Percentiles rank a stretch among this genome's conserved stretches.
Evolutionary conservation across 30 jellyfish, hydroid and myxozoan species (phyloP).

Genomic region (Aurelia sp.): DNA sequence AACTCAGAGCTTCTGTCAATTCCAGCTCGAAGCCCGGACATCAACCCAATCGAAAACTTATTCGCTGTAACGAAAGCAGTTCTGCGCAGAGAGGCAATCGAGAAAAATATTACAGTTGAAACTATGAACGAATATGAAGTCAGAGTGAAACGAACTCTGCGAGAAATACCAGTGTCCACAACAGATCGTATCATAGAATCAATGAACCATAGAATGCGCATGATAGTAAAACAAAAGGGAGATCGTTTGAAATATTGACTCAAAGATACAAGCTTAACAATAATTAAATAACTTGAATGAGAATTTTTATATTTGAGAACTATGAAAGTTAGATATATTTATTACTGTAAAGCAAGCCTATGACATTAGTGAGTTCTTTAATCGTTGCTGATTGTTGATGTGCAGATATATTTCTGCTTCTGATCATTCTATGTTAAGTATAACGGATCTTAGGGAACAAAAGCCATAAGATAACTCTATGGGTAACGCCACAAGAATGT

Average conservation of each 20-base stretch:
- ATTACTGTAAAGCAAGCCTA: no score
- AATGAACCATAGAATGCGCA: not conserved
- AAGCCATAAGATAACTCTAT: no score
- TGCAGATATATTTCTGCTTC: no score
- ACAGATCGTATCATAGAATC: conserved; percentile 1
- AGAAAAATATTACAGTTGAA: conserved; percentile 10
- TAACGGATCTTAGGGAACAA: no score
- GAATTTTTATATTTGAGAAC: not conserved
- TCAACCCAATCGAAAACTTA: not conserved
- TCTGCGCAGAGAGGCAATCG: conserved; percentile 35
- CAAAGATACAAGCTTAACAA: not conserved
- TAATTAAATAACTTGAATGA: not conserved
- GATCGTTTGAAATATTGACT: not conserved
- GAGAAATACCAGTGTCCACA: not conserved
- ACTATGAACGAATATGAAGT: not conserved
- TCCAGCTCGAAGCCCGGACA: conserved; percentile 26
- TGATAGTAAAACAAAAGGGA: conserved; percentile 1
- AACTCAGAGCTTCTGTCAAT: conserved; percentile 24
- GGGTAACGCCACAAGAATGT: no score
- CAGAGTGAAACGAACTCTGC: not conserved
- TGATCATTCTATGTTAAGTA: no score
- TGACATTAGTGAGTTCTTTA: no score
- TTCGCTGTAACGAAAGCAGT: not conserved
- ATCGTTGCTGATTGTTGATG: no score
- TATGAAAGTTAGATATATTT: not conserved